Evolutionary conservation across 2,888 invertebrate species (phyloP).

Genomic region (Tenodera sinensis): DNA sequence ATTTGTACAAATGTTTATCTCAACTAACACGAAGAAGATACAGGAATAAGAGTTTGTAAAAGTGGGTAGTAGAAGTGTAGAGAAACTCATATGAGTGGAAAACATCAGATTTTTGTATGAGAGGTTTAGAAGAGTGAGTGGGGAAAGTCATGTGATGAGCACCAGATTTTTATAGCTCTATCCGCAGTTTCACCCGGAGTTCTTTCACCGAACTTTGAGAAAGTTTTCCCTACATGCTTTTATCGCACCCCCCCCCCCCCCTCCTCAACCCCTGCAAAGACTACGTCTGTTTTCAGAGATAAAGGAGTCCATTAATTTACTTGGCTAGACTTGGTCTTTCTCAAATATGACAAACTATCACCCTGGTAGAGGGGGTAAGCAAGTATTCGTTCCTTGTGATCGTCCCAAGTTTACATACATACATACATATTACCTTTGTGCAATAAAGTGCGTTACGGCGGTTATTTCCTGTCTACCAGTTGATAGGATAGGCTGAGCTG

Average conservation of each 20-base stretch:
- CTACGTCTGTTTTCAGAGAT: background rate
- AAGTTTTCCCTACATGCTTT: background rate
- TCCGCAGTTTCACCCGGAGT: background rate
- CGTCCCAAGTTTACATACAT: no score
- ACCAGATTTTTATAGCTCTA: background rate
- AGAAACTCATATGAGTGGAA: no score
- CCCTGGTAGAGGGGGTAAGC: background rate
- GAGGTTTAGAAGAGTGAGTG: no score
- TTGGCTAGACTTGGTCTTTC: background rate
- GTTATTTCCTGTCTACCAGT: background rate
- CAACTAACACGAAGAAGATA: no score
- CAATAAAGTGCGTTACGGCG: background rate
- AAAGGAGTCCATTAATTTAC: background rate
- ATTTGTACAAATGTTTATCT: no score
- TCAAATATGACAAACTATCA: background rate
- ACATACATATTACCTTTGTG: no score
- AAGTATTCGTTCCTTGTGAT: background rate
- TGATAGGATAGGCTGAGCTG: background rate
- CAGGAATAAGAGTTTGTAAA: no score
- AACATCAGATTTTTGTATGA: no score
- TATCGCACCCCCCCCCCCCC: background rate
- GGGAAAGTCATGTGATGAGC: no score
- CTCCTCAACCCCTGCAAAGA: background rate
- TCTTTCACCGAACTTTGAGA: background rate
- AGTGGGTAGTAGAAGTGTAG: no score